phyloP scores from a whole-genome alignment of 2,113 vertebrate genomes.

The Dermatemys mawii region DNA sequence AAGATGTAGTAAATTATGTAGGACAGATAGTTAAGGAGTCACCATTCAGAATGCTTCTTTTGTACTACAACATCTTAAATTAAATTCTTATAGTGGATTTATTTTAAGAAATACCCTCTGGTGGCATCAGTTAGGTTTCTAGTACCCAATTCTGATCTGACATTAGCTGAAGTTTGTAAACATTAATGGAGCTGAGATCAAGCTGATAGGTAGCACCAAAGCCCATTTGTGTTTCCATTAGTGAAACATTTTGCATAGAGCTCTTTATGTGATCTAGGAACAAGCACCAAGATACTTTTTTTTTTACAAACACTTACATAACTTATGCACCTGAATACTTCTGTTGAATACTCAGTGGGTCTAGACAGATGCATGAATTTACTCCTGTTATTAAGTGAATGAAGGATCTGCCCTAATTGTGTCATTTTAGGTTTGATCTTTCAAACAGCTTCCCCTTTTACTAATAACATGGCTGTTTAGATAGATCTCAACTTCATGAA shows the following conservation, averaged over 20 bases:
- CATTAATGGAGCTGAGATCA: too few relatives aligned
- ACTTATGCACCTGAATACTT: neutral
- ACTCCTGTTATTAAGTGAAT: neutral
- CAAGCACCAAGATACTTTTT: neutral
- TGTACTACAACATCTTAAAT: too few relatives aligned
- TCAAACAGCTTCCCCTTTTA: neutral
- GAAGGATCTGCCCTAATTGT: neutral
- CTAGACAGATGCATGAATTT: neutral
- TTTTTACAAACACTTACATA: neutral
- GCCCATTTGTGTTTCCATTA: neutral
- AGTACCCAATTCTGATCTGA: too few relatives aligned
- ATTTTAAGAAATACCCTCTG: too few relatives aligned
- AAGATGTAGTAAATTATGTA: too few relatives aligned
- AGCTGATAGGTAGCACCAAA: neutral
- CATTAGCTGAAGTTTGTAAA: too few relatives aligned
- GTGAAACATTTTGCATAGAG: neutral
- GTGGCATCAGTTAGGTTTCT: too few relatives aligned
- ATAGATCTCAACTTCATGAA: too few relatives aligned
- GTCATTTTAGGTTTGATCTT: rapidly evolving
- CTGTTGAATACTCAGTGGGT: rapidly evolving
- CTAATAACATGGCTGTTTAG: neutral
- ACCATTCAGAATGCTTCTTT: too few relatives aligned
- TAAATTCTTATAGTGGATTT: too few relatives aligned
- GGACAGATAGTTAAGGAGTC: too few relatives aligned
- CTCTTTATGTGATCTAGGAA: neutral